Evolutionary conservation across 2,888 invertebrate genomes (phyloP), one percentile per base, ranked within the genome.

Genomic region (Calameuta pallipes): DNA sequence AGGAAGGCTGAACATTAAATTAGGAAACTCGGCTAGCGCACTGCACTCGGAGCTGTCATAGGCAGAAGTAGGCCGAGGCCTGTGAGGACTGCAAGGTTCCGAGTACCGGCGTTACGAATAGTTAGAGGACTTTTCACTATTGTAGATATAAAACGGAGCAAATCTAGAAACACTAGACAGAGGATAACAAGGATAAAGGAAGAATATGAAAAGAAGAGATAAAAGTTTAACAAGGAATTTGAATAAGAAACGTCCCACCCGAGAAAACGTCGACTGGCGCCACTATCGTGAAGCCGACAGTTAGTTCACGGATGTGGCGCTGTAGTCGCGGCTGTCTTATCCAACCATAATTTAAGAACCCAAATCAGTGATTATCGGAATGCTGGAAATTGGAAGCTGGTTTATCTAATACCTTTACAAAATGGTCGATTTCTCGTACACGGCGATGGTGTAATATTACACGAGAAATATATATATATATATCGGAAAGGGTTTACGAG

Each of bases 11-110:
- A 81, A 78, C 77, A 80, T 80, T 83, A 83, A 82, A 83, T 83
- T 83, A 81, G 83, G 82, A 81, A 84, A 78, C 78, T 78, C 69
- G 71, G 35, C 56, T 36, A 36, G 74, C 74, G 74, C 34, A 36
- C 12, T 74, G 74, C 36, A 74, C 74, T 74, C 23, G 36, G 74
- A 41, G 23, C 75, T 78, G 79, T 68, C 78, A 78, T 31, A 30
- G 68, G 31, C 77, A 76, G 79, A 84, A 82, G 81, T 83, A 81
- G 83, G 82, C 79, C 82, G 79, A 73, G 78, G 41, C 79, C 80
- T 79, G 77, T 77, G 76, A 75, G 79, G 69, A 77, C 76, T 78
- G 78, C 77, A 56, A 56, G 56, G 56, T 23, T 56, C 23, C 9
- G 56, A 56, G 56, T 56, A 9, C 23, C 56, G 56, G 23, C 56